A percentile compares a stretch with the other conserved stretches of the same genome.
phyloP scores from a whole-genome alignment of 2,113 vertebrate species.

The Raja brachyura region DNA sequence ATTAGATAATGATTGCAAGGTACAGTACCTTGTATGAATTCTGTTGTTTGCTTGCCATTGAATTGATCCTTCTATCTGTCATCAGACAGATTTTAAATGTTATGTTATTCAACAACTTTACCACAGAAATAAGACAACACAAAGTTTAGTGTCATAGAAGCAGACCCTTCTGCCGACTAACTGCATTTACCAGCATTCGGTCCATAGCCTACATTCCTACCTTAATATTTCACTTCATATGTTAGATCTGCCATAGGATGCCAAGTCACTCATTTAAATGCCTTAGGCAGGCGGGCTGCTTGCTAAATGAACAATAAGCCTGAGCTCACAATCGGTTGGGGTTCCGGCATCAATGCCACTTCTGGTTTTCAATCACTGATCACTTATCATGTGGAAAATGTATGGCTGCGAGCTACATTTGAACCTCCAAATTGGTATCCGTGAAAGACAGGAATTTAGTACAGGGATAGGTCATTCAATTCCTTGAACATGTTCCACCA shows the following conservation, averaged over 20 bases:
- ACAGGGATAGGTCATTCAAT: not conserved
- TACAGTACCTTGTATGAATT: too few relatives aligned
- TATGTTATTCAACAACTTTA: not conserved
- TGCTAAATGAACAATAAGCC: not conserved
- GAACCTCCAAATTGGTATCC: not conserved
- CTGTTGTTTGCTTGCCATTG: too few relatives aligned
- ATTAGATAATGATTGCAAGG: too few relatives aligned
- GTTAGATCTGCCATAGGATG: not conserved
- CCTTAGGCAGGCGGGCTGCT: not conserved
- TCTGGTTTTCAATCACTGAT: not conserved
- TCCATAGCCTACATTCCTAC: not conserved
- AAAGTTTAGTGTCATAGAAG: too few relatives aligned
- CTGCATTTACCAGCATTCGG: too few relatives aligned
- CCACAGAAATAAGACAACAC: too few relatives aligned
- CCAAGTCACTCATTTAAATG: not conserved
- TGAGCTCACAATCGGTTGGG: not conserved
- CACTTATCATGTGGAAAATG: not conserved
- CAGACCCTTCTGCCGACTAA: too few relatives aligned
- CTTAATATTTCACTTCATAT: not conserved
- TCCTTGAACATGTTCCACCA: not conserved
- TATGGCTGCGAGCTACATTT: not conserved
- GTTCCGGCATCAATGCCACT: not conserved
- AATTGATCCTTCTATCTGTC: not conserved
- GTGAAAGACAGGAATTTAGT: not conserved
- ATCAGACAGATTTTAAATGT: not conserved